A percentile compares a stretch with the other conserved stretches of the same genome.
Evolutionary conservation across 2,113 vertebrate genomes (phyloP).

Genomic region (Trichomycterus rosablanca): DNA sequence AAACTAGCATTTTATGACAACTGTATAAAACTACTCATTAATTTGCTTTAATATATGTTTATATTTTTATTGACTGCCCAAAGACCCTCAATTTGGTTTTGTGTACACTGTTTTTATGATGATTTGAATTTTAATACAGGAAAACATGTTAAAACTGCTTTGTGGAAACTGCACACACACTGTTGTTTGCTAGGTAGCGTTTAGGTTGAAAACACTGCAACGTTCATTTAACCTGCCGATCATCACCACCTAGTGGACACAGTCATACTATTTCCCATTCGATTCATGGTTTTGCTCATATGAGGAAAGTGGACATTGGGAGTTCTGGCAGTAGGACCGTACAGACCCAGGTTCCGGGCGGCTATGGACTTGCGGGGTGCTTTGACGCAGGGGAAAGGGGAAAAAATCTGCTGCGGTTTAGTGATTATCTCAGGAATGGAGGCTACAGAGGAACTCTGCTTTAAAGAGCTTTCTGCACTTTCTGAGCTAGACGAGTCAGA

Average conservation of each 20-base stretch:
- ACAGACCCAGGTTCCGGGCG: conserved; percentile 89
- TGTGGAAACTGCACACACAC: too few relatives aligned
- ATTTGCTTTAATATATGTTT: too few relatives aligned
- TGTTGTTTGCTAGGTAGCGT: background rate
- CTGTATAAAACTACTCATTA: too few relatives aligned
- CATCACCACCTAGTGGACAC: conserved; percentile 74
- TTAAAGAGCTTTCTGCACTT: conserved; percentile 46
- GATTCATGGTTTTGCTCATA: conserved; percentile 81
- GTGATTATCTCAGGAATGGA: conserved; percentile 42
- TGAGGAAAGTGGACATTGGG: conserved; percentile 89
- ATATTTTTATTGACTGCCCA: too few relatives aligned
- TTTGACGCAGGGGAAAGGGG: conserved; percentile 89
- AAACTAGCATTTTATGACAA: too few relatives aligned
- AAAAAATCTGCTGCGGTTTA: conserved; percentile 69
- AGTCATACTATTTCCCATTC: conserved; percentile 54
- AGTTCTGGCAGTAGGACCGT: conserved; percentile 87
- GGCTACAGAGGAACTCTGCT: conserved; percentile 52
- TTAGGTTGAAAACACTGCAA: background rate
- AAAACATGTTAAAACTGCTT: too few relatives aligned
- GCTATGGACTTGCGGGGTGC: conserved; percentile 85
- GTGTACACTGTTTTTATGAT: too few relatives aligned
- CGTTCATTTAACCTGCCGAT: conserved; percentile 16
- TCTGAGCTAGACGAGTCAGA: conserved; percentile 62
- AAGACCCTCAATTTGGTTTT: too few relatives aligned
- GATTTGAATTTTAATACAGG: too few relatives aligned